A percentile compares a stretch with the other conserved stretches of the same genome.
These are phyloP conservation scores for Clanis bilineata DNA, from an alignment of 2,888 invertebrate genomes.

Conservation along the genomic window DNA sequence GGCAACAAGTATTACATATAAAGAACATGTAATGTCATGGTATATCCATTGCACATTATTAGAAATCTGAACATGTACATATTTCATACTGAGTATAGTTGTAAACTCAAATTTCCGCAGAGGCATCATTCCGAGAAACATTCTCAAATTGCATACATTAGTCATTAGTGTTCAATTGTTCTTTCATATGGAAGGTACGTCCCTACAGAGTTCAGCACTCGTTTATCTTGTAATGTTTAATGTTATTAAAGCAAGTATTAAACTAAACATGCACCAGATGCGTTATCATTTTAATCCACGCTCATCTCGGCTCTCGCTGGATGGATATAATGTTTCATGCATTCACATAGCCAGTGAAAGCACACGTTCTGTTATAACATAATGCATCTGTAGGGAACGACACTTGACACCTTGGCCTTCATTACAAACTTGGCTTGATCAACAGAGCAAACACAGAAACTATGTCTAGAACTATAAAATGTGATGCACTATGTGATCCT, in stretches of 20 bases:
- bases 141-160: background rate
- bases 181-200: background rate
- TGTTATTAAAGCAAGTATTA: slow-evolving; percentile 13
- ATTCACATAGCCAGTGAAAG: slow-evolving; percentile 71
- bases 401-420: slow-evolving; percentile 73
- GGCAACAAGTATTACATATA: too few relatives aligned
- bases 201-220: background rate
- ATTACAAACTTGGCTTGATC: slow-evolving; percentile 38
- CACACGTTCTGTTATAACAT: slow-evolving; percentile 69
- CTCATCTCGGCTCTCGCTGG: slow-evolving; percentile 43
- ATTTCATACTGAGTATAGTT: too few relatives aligned
- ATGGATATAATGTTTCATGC: slow-evolving; percentile 68
- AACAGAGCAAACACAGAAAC: slow-evolving; percentile 23
- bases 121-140: too few relatives aligned
- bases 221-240: slow-evolving; percentile 10
- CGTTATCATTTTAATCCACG: slow-evolving; percentile 24
- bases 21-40: background rate
- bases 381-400: slow-evolving; percentile 64
- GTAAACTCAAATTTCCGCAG: too few relatives aligned
- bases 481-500: too few relatives aligned
- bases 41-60: too few relatives aligned
- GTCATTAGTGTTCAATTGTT: background rate
- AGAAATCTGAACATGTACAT: too few relatives aligned
- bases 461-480: background rate
- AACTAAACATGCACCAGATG: slow-evolving; percentile 17